Base-by-base conservation (phyloP, 2,113 vertebrate genomes). In the Oreotragus oreotragus region DNA sequence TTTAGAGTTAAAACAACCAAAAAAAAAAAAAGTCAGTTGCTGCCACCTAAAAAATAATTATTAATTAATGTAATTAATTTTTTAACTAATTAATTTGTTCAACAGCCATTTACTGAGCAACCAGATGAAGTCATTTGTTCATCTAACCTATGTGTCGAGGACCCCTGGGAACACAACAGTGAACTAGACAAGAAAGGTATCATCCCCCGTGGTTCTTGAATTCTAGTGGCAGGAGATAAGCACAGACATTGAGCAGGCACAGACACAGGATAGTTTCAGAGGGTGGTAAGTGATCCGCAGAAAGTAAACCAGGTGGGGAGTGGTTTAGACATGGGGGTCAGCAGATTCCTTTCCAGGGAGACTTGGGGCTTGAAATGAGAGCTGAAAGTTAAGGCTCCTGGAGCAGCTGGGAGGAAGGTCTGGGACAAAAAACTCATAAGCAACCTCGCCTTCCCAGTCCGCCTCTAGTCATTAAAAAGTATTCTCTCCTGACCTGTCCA, bases 21-120 rank as follows among this genome's bases (percentile, higher is more conserved):
- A 96, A 81, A 96, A 81, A 81, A 81, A 96, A 81, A 93, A 90
- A 76, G 23, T 73, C 66, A 64, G 62, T 84, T 85, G 45, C 83
- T 83, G 64, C 45, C 16, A 84, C 85, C 49, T 53, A 30, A 73
- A 94, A 94, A 60, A 14, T 89, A 91, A 96, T 93, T 66, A 96
- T 90, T 91, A 91, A 97, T 81, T 83, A 93, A 92, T 87, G 81
- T 1, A 5, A 91, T 73, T 39, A 49, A 47, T 87, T 81, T 1
- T 3, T 91, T 57, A 27, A 27, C 27, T 14, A 93, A 97, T 73
- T 73, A 91, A 91, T 86, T 88, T 1, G 7, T 88, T 70, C 45
- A 53, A 45, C 5, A 79, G 76, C 60, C 28, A 28, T 81, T 73
- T 88, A 33, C 39, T 6, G 43, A 91, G 73, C 12, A 64, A 47